phyloP scores from a whole-genome alignment of 92 coral and sea anemone genomes.

The Heliopora coerulea region DNA sequence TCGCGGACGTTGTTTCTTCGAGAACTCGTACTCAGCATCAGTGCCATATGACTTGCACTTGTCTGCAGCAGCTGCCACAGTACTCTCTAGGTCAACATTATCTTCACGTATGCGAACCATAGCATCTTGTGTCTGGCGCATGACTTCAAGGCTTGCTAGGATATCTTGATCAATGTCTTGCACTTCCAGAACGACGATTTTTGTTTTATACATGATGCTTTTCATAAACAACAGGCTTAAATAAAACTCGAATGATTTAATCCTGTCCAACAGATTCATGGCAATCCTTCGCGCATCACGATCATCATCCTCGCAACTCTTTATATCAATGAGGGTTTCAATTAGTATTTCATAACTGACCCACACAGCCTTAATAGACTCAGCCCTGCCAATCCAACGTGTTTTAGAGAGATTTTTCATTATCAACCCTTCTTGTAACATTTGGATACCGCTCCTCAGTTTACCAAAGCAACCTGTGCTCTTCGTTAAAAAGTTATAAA shows the following conservation, averaged over 20 bases:
- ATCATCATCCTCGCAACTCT: slow-evolving; percentile 18
- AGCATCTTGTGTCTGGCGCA: slow-evolving; percentile 21
- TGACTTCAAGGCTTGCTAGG: slow-evolving; percentile 18
- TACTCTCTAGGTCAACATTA: slow-evolving; percentile 20
- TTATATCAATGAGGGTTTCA: slow-evolving; percentile 6
- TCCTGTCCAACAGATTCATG: slow-evolving; percentile 1
- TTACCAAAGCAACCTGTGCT: slow-evolving; percentile 30
- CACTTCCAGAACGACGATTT: slow-evolving; percentile 21
- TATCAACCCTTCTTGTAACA: slow-evolving; percentile 25
- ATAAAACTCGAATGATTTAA: slow-evolving; percentile 30
- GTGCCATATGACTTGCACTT: slow-evolving; percentile 27
- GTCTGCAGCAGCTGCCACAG: slow-evolving; percentile 22
- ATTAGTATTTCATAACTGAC: slow-evolving; percentile 19
- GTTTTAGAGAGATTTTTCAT: slow-evolving; percentile 32
- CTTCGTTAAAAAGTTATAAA: slow-evolving; percentile 23
- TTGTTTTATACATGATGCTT: slow-evolving; percentile 27
- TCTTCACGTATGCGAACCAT: slow-evolving; percentile 26
- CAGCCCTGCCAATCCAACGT: slow-evolving; percentile 35
- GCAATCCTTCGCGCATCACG: slow-evolving; percentile 21
- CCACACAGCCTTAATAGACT: slow-evolving; percentile 24
- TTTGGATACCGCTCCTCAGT: slow-evolving; percentile 24
- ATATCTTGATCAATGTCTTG: slow-evolving; percentile 33
- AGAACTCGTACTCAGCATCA: slow-evolving; percentile 23
- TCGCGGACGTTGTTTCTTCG: slow-evolving; percentile 30
- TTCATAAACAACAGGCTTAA: slow-evolving; percentile 17